Percentiles rank a stretch among this genome's conserved stretches.
Conservation (phyloP, 2,797 vertebrate species). For the Anolis apletophallus region DNA sequence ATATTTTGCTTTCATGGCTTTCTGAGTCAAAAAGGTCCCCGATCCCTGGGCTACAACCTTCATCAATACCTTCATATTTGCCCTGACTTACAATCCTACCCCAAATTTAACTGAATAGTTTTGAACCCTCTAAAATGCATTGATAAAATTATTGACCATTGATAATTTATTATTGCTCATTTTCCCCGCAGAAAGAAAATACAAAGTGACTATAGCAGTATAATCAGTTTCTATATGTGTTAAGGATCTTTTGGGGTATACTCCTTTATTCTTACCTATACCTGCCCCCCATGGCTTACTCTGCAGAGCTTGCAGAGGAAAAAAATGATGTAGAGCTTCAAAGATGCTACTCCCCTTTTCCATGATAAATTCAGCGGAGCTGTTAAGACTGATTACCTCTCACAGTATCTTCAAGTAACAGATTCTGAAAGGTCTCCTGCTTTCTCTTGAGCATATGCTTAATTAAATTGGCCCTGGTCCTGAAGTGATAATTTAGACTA, state of each 20-base stretch:
- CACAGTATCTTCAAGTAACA: neutral
- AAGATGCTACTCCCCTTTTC: neutral
- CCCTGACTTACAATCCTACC: neutral
- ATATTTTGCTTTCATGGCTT: too few relatives aligned
- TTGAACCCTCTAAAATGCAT: neutral
- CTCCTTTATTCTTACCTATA: neutral
- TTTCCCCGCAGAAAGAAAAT: neutral
- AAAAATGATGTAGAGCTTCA: neutral
- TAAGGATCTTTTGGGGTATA: neutral
- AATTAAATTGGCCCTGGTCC: slow-evolving; percentile 35
- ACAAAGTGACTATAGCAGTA: neutral
- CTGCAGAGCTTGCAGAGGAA: neutral
- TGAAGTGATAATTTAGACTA: slow-evolving; percentile 29
- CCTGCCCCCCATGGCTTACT: neutral
- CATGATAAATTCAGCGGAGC: slow-evolving; percentile 29
- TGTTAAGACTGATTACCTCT: slow-evolving; percentile 43
- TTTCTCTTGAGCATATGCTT: slow-evolving; percentile 35
- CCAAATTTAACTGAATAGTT: neutral
- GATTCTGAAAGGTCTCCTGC: slow-evolving; percentile 28
- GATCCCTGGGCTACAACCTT: too few relatives aligned
- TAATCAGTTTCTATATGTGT: neutral
- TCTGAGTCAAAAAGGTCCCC: too few relatives aligned
- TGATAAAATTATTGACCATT: too few relatives aligned
- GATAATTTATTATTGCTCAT: neutral
- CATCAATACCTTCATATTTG: neutral